Evolutionary conservation across 1,140 invertebrate species (phyloP).

Genomic region (Drosophila santomea): DNA sequence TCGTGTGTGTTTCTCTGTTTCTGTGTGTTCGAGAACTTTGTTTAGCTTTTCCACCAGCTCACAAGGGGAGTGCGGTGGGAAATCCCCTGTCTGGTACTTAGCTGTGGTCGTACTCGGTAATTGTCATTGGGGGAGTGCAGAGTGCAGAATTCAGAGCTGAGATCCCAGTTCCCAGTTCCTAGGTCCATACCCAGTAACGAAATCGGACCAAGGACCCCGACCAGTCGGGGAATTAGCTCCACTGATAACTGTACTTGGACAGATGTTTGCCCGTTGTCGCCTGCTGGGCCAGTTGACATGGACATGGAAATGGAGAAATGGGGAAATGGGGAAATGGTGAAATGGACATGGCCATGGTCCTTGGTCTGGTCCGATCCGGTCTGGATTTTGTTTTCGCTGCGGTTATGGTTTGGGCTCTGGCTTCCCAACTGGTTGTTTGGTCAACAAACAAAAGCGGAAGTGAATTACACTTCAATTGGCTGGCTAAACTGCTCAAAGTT

Average conservation of each 20-base stretch:
- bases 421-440: slow-evolving; percentile 25
- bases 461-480: slow-evolving; percentile 61
- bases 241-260: slow-evolving; percentile 46
- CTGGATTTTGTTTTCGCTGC: slow-evolving; percentile 29
- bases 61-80: background rate
- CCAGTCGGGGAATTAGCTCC: slow-evolving; percentile 40
- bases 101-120: slow-evolving; percentile 52
- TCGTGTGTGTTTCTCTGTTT: slow-evolving; percentile 28
- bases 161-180: background rate
- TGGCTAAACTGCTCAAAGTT: slow-evolving; percentile 51
- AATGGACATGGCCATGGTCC: slow-evolving; percentile 21
- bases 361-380: slow-evolving; percentile 18
- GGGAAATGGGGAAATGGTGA: background rate
- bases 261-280: slow-evolving; percentile 48
- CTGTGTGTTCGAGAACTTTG: slow-evolving; percentile 31
- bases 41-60: slow-evolving; percentile 43
- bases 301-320: slow-evolving; percentile 10
- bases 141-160: background rate
- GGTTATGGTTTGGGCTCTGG: slow-evolving; percentile 25
- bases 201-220: slow-evolving; percentile 7
- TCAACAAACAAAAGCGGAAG: slow-evolving; percentile 56
- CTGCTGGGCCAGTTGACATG: slow-evolving; percentile 47
- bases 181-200: background rate
- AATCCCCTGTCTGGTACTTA: slow-evolving; percentile 36
- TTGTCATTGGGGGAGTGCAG: slow-evolving; percentile 58